Base-by-base conservation (phyloP, 1,140 invertebrate species). In the Archivesica marissinica region DNA sequence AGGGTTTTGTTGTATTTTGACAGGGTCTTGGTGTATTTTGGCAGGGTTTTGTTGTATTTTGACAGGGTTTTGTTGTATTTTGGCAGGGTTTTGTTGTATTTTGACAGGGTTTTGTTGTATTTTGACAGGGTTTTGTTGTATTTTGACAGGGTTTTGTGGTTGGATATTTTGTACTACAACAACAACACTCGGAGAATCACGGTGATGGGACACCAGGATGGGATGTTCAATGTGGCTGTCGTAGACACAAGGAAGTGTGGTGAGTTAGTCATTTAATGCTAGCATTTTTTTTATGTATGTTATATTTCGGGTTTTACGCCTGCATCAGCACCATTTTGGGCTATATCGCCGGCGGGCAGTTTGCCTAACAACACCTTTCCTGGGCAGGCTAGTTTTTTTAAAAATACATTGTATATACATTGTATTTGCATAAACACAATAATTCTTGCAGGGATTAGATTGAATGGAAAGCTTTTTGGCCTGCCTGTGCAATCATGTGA, bases 131-230 rank as follows among this genome's bases (percentile, higher is more conserved):
- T 4, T 44, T n/a, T 44, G n/a, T 2, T 74, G 30, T 74, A 47
- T 28, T 28, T 3, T 70, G 59, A 1, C 68, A 84, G 81, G 35
- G 81, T 84, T 3, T 28, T 76, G 38, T 84, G 81, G 81, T 52
- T 84, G 56, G 81, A 84, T 50, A 77, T 84, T 15, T 28, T 38
- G 28, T 76, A 75, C 56, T 76, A 66, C 39, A n/a, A 75, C 39
- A 50, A 76, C 56, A 66, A 76, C 54, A 84, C 41, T 6, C 39
- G 72, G 20, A 28, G 81, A 44, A 35, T 84, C n/a, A 74, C 81
- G 2, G 81, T 68, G 20, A 74, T 39, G 4, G 81, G 81, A 2
- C 72, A 84, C 50, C 81, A 84, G 33, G 59, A 77, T 75, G 81
- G 81, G 6, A 13, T 72, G 15, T 59, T 84, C 4, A 76, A 30